Conservation (phyloP, 2,113 vertebrate species). For the Prolemur simus region DNA sequence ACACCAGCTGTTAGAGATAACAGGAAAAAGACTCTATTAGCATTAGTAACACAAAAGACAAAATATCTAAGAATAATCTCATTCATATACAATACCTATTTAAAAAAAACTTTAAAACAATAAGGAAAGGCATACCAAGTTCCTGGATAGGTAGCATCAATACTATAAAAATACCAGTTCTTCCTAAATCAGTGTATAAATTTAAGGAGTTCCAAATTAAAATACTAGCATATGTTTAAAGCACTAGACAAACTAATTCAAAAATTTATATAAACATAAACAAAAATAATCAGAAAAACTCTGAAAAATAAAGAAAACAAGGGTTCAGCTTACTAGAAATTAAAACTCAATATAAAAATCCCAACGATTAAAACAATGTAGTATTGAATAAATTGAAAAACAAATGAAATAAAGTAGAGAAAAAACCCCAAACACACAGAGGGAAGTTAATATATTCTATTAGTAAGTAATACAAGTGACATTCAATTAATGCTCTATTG, state of each 20-base stretch:
- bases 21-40: background rate
- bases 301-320: background rate
- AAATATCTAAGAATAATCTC: background rate
- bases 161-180: background rate
- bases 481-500: background rate
- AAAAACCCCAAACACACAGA: background rate
- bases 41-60: background rate
- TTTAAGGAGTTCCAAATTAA: background rate
- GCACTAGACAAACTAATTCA: background rate
- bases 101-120: background rate
- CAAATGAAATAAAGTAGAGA: background rate
- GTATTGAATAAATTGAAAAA: background rate
- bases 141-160: background rate
- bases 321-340: background rate
- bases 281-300: background rate
- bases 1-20: background rate
- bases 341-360: background rate
- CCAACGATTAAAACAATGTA: background rate
- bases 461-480: background rate
- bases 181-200: background rate
- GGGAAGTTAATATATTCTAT: background rate
- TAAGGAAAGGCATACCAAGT: background rate
- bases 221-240: background rate
- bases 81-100: background rate
- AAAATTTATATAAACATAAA: background rate